Percentiles rank a stretch among this genome's conserved stretches.
Evolutionary conservation across 1,140 invertebrate species (phyloP).

Genomic region (Hyles euphorbiae): DNA sequence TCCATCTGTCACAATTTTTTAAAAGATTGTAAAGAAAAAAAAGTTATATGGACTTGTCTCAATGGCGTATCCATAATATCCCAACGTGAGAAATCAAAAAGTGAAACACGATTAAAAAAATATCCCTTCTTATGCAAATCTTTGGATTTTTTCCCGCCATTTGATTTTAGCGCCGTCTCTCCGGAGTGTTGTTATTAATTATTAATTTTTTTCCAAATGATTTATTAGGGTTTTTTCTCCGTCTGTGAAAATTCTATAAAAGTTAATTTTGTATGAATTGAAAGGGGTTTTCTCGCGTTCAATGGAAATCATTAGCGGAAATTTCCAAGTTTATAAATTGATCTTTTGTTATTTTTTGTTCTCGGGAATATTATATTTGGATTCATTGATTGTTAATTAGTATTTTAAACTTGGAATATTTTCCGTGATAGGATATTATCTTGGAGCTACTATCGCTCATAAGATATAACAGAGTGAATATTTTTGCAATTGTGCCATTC

Average conservation of each 20-base stretch:
- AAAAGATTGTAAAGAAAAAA: no score
- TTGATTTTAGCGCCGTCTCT: conserved; percentile 47
- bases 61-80: conserved; percentile 27
- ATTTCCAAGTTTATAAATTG: conserved; percentile 25
- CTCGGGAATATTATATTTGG: no score
- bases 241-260: conserved; percentile 44
- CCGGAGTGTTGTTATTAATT: conserved; percentile 49
- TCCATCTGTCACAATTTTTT: no score
- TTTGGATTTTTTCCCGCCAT: conserved; percentile 39
- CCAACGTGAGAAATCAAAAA: conserved; percentile 32
- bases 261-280: conserved; percentile 43
- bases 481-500: no score
- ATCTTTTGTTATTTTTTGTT: conserved; percentile 17
- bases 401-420: conserved; percentile 1
- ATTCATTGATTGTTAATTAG: no score
- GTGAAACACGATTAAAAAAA: conserved; percentile 28
- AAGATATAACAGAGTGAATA: no score
- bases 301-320: conserved; percentile 36
- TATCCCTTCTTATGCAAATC: conserved; percentile 59
- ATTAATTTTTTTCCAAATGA: conserved; percentile 62
- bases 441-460: no score
- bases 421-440: background rate
- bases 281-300: conserved; percentile 42
- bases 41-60: no score
- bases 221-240: conserved; percentile 43